phyloP scores from a whole-genome alignment of 1,140 invertebrate genomes.

The Drosophila baimaii region DNA sequence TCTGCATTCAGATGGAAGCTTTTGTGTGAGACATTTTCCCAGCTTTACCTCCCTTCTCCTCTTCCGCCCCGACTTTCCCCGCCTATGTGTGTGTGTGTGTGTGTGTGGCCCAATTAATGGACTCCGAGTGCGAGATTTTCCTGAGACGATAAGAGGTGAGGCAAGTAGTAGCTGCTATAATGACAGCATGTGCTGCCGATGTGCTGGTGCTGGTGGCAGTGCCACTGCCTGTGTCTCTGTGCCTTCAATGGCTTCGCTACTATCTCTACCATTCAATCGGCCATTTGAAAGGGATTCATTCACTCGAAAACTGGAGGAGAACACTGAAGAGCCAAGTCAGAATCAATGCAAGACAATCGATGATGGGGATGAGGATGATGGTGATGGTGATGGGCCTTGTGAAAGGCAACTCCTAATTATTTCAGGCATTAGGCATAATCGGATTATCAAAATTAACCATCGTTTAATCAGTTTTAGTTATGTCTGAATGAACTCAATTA shows the following conservation, averaged over 20 bases:
- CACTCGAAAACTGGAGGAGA: slow-evolving; percentile 20
- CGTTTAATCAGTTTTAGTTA: slow-evolving; percentile 18
- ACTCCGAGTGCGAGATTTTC: slow-evolving; percentile 41
- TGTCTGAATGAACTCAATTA: slow-evolving; percentile 10
- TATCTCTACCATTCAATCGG: slow-evolving; percentile 47
- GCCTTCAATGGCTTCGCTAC: slow-evolving; percentile 27
- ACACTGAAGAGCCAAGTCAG: not conserved
- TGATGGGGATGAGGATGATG: not conserved
- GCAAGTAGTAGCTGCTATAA: slow-evolving; percentile 35
- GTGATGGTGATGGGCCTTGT: slow-evolving; percentile 1
- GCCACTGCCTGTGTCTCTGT: not conserved
- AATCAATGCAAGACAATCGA: slow-evolving; percentile 31
- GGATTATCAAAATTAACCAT: slow-evolving; percentile 26
- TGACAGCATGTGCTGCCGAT: slow-evolving; percentile 38
- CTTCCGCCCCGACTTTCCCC: slow-evolving; percentile 1
- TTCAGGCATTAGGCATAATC: slow-evolving; percentile 16
- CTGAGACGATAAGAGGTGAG: slow-evolving; percentile 33
- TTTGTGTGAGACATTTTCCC: slow-evolving; percentile 45
- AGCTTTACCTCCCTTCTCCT: slow-evolving; percentile 8
- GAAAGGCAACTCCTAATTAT: slow-evolving; percentile 27
- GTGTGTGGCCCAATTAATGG: slow-evolving; percentile 57
- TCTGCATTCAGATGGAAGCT: slow-evolving; percentile 64
- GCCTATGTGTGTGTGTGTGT: not conserved
- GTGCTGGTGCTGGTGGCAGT: not conserved
- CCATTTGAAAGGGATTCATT: slow-evolving; percentile 38